phyloP scores from a whole-genome alignment of 2,797 vertebrate species.

The Clarias fuscus region DNA sequence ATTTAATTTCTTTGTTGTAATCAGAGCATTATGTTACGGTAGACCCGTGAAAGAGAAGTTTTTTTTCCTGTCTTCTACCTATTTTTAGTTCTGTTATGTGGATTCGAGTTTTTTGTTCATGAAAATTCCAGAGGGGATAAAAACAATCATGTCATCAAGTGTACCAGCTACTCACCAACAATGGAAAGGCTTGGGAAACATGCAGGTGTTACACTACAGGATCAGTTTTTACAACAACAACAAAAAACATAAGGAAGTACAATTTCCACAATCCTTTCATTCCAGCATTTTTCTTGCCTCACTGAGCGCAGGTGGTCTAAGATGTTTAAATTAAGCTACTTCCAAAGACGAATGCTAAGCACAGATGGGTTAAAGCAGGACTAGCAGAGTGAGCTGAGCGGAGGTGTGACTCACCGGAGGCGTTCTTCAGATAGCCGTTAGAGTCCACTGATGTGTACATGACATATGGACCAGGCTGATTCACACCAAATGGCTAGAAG shows the following conservation, averaged over 20 bases:
- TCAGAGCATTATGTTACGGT: background rate
- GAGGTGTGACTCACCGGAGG: constrained; percentile 83
- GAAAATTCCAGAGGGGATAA: background rate
- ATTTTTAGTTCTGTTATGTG: background rate
- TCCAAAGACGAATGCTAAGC: background rate
- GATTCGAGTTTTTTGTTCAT: background rate
- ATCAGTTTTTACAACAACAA: background rate
- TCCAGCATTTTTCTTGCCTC: background rate
- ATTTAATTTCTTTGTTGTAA: background rate
- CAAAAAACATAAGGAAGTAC: no score
- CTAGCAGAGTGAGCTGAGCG: no score
- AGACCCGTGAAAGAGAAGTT: background rate
- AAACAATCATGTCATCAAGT: background rate
- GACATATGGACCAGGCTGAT: constrained; percentile 96
- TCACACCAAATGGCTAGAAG: constrained; percentile 93
- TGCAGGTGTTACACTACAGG: background rate
- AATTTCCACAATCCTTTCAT: background rate
- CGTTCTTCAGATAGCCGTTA: constrained; percentile 91
- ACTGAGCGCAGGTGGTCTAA: background rate
- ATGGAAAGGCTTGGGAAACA: background rate
- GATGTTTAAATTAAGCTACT: background rate
- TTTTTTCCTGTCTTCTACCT: background rate
- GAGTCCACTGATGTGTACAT: constrained; percentile 95
- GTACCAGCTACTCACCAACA: background rate
- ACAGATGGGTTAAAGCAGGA: background rate